These are phyloP conservation scores for Cebuella pygmaea DNA, from an alignment of 2,797 vertebrate species.

Conservation along the genomic window DNA sequence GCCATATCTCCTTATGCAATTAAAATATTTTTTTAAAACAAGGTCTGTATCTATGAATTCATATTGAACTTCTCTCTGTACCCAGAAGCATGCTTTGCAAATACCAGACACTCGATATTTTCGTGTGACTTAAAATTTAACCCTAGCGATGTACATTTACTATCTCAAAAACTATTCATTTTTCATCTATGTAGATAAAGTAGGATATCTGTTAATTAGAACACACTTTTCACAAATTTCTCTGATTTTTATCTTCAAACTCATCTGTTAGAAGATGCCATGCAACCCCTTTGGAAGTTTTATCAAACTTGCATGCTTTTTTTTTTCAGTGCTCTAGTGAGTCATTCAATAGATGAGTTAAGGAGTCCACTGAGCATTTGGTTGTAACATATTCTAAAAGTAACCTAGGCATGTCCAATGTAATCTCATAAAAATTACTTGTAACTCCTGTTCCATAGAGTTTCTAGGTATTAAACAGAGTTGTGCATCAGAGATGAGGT, in stretches of 20 bases:
- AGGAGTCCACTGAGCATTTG: slow-evolving; percentile 3
- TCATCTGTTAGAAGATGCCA: neutral
- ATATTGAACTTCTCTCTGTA: neutral
- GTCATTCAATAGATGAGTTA: slow-evolving; percentile 52
- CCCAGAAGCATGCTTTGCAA: neutral
- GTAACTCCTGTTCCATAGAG: slow-evolving; percentile 11
- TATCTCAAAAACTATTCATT: neutral
- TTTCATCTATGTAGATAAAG: neutral
- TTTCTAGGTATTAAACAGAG: slow-evolving; percentile 61
- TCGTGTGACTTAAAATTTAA: neutral
- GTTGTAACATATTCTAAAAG: slow-evolving; percentile 60
- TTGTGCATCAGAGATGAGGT: neutral
- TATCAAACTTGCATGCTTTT: neutral
- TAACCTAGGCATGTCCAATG: slow-evolving; percentile 55
- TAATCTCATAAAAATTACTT: slow-evolving; percentile 61
- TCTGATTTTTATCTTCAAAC: neutral
- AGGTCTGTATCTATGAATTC: neutral
- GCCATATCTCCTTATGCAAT: neutral
- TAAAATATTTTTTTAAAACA: neutral
- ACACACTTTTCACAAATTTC: neutral
- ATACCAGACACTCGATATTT: neutral
- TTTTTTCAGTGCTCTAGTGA: neutral
- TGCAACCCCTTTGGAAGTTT: slow-evolving; percentile 25
- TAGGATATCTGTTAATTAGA: neutral
- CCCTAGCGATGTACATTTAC: neutral